phyloP scores from a whole-genome alignment of 2,113 vertebrate species.

The Toxotes chatareus region DNA sequence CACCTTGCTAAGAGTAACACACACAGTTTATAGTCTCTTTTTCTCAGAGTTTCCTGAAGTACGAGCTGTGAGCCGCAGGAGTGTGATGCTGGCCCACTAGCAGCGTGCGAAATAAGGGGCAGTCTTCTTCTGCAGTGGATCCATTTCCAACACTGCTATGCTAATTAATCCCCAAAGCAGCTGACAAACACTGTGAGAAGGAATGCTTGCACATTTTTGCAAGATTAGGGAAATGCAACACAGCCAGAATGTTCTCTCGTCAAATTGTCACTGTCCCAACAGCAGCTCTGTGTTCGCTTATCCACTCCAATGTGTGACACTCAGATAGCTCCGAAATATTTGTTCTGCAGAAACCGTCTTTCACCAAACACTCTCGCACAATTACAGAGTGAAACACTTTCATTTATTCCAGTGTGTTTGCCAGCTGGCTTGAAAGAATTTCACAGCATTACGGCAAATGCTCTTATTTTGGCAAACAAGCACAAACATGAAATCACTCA shows the following conservation, averaged over 20 bases:
- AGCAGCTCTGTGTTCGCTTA: slow-evolving; percentile 26
- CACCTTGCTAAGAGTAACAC: not conserved
- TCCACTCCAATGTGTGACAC: slow-evolving; percentile 36
- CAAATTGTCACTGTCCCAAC: slow-evolving; percentile 50
- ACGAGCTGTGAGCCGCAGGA: not conserved
- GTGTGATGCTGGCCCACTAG: not conserved
- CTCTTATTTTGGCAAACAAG: slow-evolving; percentile 39
- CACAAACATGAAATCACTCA: slow-evolving; percentile 21
- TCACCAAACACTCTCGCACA: slow-evolving; percentile 26
- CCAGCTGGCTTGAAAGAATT: slow-evolving; percentile 37
- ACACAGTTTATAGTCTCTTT: not conserved
- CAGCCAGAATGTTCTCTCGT: slow-evolving; percentile 45
- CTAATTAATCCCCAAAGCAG: slow-evolving; percentile 64
- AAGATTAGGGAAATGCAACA: slow-evolving; percentile 61
- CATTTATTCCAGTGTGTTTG: slow-evolving; percentile 38
- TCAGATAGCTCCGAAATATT: slow-evolving; percentile 33
- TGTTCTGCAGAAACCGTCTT: slow-evolving; percentile 16
- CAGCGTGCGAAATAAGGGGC: slow-evolving; percentile 28
- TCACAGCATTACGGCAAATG: slow-evolving; percentile 22
- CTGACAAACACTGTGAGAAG: slow-evolving; percentile 40
- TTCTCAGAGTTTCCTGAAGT: not conserved
- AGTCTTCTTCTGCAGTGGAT: slow-evolving; percentile 38
- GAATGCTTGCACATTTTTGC: slow-evolving; percentile 30
- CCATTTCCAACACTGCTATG: slow-evolving; percentile 33
- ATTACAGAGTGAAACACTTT: slow-evolving; percentile 26